phyloP scores from a whole-genome alignment of 2,113 vertebrate genomes.

The Desmodus rotundus region DNA sequence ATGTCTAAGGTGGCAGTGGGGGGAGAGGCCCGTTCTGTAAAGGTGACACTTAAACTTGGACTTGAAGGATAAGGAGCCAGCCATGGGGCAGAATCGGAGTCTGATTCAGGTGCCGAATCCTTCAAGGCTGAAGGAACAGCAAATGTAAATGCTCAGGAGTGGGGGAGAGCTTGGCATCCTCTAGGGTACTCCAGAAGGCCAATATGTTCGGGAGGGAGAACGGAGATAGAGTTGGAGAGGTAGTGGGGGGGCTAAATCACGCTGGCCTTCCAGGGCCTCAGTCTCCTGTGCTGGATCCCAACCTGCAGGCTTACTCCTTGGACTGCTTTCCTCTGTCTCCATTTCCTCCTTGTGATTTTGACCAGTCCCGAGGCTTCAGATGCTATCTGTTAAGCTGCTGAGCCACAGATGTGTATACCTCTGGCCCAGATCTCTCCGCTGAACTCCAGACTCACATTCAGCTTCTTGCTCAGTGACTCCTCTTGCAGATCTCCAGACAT shows the following conservation, averaged over 20 bases:
- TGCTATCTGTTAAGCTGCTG: neutral
- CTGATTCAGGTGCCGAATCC: neutral
- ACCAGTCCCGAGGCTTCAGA: neutral
- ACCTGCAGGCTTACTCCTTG: neutral
- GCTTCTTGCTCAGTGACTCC: neutral
- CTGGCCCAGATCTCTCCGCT: neutral
- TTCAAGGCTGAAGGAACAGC: neutral
- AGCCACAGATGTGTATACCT: neutral
- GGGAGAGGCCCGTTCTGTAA: neutral
- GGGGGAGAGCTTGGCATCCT: neutral
- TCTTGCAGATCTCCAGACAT: neutral
- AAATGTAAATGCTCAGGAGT: neutral
- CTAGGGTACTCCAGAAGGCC: neutral
- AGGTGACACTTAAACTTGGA: neutral
- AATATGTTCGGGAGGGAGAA: neutral
- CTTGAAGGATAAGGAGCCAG: neutral
- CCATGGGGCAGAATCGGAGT: neutral
- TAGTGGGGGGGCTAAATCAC: neutral
- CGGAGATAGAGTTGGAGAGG: neutral
- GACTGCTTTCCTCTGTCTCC: neutral
- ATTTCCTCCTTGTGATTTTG: neutral
- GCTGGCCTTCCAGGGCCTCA: neutral
- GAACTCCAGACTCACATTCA: neutral
- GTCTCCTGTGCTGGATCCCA: neutral
- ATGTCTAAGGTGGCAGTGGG: neutral